A percentile compares a stretch with the other conserved stretches of the same genome.
Evolutionary conservation across 2,113 vertebrate genomes (phyloP).

Genomic region (Redunca redunca): DNA sequence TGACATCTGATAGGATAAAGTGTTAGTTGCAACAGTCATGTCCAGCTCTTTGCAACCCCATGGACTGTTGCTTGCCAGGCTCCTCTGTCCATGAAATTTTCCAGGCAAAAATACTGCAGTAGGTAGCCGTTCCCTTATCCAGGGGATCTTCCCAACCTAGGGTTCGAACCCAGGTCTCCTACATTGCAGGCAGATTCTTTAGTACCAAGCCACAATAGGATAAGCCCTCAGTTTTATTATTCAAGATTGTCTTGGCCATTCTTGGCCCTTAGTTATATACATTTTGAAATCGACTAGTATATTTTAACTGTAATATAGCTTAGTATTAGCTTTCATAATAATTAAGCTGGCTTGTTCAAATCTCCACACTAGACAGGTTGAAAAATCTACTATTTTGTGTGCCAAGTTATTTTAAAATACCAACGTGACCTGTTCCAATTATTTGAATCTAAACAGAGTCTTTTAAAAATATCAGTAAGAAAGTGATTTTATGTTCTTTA

Average conservation of each 20-base stretch:
- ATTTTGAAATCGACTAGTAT: background rate
- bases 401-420: background rate
- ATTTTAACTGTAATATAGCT: background rate
- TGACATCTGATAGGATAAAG: background rate
- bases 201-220: rapidly evolving
- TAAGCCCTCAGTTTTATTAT: background rate
- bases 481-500: background rate
- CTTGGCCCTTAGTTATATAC: background rate
- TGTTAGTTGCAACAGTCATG: background rate
- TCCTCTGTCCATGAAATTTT: background rate
- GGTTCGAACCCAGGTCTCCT: background rate
- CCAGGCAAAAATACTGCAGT: background rate
- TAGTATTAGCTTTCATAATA: background rate
- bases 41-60: background rate
- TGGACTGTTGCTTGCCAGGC: background rate
- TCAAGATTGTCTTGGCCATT: background rate
- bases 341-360: background rate
- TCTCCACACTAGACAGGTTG: background rate
- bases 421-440: background rate
- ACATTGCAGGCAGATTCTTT: background rate
- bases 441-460: background rate
- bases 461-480: background rate
- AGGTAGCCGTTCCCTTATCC: background rate
- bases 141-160: background rate
- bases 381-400: background rate